Base-by-base conservation (phyloP, 2,113 vertebrate genomes). In the Sturnus vulgaris region DNA sequence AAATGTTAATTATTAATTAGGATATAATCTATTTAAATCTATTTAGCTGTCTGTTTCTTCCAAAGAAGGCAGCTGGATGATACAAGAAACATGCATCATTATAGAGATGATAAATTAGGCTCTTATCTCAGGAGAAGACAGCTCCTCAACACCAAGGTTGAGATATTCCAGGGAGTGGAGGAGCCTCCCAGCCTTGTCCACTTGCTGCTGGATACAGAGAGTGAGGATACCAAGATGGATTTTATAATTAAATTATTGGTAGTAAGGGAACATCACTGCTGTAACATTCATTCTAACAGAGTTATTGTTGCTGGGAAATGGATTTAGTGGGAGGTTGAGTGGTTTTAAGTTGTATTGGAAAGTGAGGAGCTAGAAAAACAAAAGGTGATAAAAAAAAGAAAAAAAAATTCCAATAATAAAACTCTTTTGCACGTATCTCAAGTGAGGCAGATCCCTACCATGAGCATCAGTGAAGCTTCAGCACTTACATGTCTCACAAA, bases 1-100 rank as follows among this genome's bases (percentile, higher is more conserved):
- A 96, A 91, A 92, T 88, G 79, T 93, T 94, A 96, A 94, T 94
- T 95, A 92, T 94, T 93, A 95, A 93, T 92, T 93, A 95, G 71
- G 57, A 49, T 56, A 88, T 79, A 66, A 89, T 85, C 91, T 90
- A 64, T 91, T 91, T 95, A 93, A 93, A 56, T 89, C 78, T 89
- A 57, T 93, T 88, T 90, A 89, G 44, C 73, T 86, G 70, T 88
- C 78, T n/a, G 28, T 83, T 93, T 73, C 56, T 94, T 68, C 80
- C 46, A 37, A 91, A 88, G 85, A 52, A 92, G 69, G 60, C 82
- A 96, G 53, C 68, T 93, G 68, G 84, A 60, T 94, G 73, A 85
- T 86, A 90, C 42, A 81, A 82, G 77, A 73, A 92, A 88, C 73
- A 93, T 50, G n/a, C 59, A 90, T 93, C 88, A 76, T 92, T 91